Percentiles rank a stretch among this genome's conserved stretches.
Evolutionary conservation across 2,113 vertebrate genomes (phyloP).

Genomic region (Pagrus major): DNA sequence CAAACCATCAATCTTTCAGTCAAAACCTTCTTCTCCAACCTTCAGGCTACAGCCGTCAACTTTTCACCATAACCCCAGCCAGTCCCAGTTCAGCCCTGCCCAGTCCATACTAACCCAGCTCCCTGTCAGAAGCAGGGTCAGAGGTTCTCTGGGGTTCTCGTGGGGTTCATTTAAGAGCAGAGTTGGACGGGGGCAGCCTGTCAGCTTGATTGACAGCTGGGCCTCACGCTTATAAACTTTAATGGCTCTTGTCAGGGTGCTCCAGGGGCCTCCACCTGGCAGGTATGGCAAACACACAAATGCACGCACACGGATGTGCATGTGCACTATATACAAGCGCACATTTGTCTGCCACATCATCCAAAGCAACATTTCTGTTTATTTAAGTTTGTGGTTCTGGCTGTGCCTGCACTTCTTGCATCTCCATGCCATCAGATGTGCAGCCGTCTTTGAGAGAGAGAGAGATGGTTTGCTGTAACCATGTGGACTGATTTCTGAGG

Average conservation of each 20-base stretch:
- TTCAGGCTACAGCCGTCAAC: slow-evolving; percentile 29
- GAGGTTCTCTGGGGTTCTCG: slow-evolving; percentile 65
- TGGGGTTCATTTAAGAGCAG: slow-evolving; percentile 64
- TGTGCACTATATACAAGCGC: slow-evolving; percentile 25
- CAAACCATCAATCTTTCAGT: slow-evolving; percentile 46
- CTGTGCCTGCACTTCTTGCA: not conserved
- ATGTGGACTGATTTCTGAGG: slow-evolving; percentile 39
- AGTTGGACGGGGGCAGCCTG: slow-evolving; percentile 60
- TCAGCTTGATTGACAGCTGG: slow-evolving; percentile 81
- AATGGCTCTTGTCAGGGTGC: slow-evolving; percentile 82
- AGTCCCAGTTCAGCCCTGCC: slow-evolving; percentile 15
- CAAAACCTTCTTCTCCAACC: slow-evolving; percentile 29
- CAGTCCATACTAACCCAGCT: slow-evolving; percentile 43
- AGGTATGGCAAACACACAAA: slow-evolving; percentile 69
- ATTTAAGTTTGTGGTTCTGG: slow-evolving; percentile 41
- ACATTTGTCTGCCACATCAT: slow-evolving; percentile 49
- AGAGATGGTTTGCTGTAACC: slow-evolving; percentile 18
- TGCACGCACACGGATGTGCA: slow-evolving; percentile 17
- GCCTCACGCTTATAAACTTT: slow-evolving; percentile 83
- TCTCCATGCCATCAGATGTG: slow-evolving; percentile 17
- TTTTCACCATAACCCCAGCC: slow-evolving; percentile 27
- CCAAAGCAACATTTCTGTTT: slow-evolving; percentile 36
- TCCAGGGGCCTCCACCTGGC: slow-evolving; percentile 74
- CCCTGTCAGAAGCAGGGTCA: slow-evolving; percentile 70
- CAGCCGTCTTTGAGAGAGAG: not conserved